Evolutionary conservation across 2,797 vertebrate genomes (phyloP), one percentile per base, ranked within the genome.

Genomic region (Cichlasoma orientale): DNA sequence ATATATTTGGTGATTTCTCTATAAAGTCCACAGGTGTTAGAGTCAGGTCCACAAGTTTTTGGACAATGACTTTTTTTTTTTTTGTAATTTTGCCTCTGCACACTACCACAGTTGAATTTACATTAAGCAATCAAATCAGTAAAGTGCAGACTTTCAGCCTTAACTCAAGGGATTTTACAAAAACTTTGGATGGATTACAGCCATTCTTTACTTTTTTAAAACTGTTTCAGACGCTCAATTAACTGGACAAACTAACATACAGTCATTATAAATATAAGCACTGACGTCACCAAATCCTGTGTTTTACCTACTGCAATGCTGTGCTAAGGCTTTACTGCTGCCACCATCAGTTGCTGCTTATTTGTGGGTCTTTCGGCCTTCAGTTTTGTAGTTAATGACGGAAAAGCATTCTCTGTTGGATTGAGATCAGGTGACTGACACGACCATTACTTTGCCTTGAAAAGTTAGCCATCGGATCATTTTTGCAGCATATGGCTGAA

Each of bases 11-110:
- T 14, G 9, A 41, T 25, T 41, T 63, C 36, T 44, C 59, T 19
- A 19, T 25, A 3, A 36, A 36, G 9, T 36, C 9, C 9, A 36
- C 33, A 36, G 33, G 9, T 36, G 33, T 36, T 36, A 36, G 33
- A 36, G 33, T 36, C 10, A 11, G 10, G 9, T 36, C 9, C 10
- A 36, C 10, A 0, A 0, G 19, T 52, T n/a, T 52, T n/a, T 52
- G 50, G 8, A n/a, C 50, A 52, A 10, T 52, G 50, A 4, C 50
- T 9, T 3, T 19, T 7, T 36, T 33, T 8, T 9, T 18, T 66
- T 27, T 66, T 66, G 23, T 11, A 38, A 18, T 66, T 66, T 66
- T 66, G 23, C 4, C 16, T 27, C 2, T 47, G 38, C 19, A 19
- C 38, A 27, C 23, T 6, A 18, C 0, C 61, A 11, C 59, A 19